Conservation (phyloP, 1,140 invertebrate genomes). For the Anoplolepis gracilipes region DNA sequence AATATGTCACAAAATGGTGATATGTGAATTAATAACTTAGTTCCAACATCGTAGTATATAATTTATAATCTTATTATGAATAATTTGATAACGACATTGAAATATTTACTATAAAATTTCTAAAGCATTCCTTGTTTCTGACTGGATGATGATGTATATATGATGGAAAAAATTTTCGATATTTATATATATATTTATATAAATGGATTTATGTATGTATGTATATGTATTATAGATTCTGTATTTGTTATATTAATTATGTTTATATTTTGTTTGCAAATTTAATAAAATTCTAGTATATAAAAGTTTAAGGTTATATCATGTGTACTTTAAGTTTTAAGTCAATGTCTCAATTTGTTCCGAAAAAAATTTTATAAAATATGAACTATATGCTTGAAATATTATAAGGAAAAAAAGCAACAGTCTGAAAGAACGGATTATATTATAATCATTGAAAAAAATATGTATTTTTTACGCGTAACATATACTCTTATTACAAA, state of each 20-base stretch:
- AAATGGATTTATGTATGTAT: slow-evolving; percentile 3
- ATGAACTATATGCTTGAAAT: neutral
- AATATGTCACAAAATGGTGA: slow-evolving; percentile 52
- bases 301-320: slow-evolving; percentile 36
- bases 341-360: neutral
- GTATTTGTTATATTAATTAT: slow-evolving; percentile 3
- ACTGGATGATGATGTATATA: neutral
- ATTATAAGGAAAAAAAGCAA: neutral
- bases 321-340: neutral
- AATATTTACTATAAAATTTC: neutral
- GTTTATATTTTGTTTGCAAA: neutral
- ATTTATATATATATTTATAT: neutral
- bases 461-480: too few relatives aligned
- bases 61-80: neutral
- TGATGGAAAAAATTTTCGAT: neutral
- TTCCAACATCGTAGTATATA: neutral
- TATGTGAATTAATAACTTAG: neutral
- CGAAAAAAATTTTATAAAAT: slow-evolving; percentile 12
- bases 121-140: neutral
- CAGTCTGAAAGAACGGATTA: neutral
- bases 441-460: neutral
- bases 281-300: slow-evolving; percentile 36
- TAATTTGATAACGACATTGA: neutral
- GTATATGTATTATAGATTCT: neutral
- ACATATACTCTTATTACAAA: neutral